Base-by-base conservation (phyloP, 2,888 invertebrate species). In the Nasonovia ribisnigri region DNA sequence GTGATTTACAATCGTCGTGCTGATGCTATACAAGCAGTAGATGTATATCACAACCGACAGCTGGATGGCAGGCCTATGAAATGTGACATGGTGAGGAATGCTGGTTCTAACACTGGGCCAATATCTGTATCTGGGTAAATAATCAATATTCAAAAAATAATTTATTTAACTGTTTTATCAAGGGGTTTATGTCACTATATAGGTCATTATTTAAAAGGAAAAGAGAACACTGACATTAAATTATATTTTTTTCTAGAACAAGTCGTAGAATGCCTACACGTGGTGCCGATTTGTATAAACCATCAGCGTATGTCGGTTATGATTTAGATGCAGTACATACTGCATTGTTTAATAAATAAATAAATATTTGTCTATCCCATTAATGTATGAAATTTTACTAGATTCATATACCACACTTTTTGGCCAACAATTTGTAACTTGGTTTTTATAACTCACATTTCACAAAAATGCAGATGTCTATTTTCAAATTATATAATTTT, bases 1-100 rank as follows among this genome's bases (percentile, higher is more conserved):
- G 98, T 99, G 1, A 98, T 98, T 95, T 99, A 98, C 96, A 97
- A 97, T 95, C 97, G 97, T 88, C 96, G 98, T 95, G 97, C 97
- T 95, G 98, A 99, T 96, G 99, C 99, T 57, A 97, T 98, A 95
- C 97, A 97, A 95, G 99, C 99, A 3, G 98, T 99, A 5, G 98
- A 98, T 95, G 97, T 98, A 92, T 99, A 99, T 96, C 98, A 99
- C 95, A 98, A 99, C 96, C 96, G 99, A 91, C 98, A 98, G 95
- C 96, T 99, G 87, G 99, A 99, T 96, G 98, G 99, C 1, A 98
- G 98, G 95, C 98, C 98, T 10, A 98, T 98, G 98, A 98, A 98
- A 95, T 98, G 98, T 95, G 96, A 98, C 93, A 96, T 98, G 94
- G 98, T 98, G 16, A 98, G 86, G n/a, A 93, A 89, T 88, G 96